Base-by-base conservation (phyloP, 2,113 vertebrate species). In the Ailuropoda melanoleuca region DNA sequence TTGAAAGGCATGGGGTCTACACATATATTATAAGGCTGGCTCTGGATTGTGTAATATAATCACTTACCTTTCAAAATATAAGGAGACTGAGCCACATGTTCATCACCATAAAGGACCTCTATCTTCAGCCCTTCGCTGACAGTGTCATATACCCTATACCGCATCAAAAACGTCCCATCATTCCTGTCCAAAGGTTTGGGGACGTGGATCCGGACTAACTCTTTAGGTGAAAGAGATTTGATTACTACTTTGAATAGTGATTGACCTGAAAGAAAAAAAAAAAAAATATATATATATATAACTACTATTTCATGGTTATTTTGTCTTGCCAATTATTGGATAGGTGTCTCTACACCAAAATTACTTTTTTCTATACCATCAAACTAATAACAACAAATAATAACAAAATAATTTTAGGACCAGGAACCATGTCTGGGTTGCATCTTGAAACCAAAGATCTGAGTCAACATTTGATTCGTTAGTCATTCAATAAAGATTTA, bases 101-200 rank as follows among this genome's bases (percentile, higher is more conserved):
- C 98, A 75, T 99, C 98, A 50, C 94, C 97, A 96, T 99, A 99
- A 70, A 99, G 95, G 74, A 99, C 96, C 26, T 99, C 98, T 55
- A 99, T 98, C 97, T 98, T 99, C 87, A 99, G 98, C 29, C 99
- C 99, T 88, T 96, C 92, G 4, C 21, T 90, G n/a, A 98, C 98
- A 29, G 99, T 99, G 31, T 98, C 99, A 68, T 99, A 99, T 96
- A 99, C 99, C 17, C 99, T 99, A 78, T 99, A 99, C 82, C 99
- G 97, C 93, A 99, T 98, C 75, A 99, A 98, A 98, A 99, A 99
- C 23, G 99, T 99, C 9, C 99, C 99, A 81, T 99, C 99, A 0
- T 99, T 99, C 85, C 99, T 98, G 96, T 99, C 99, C 98, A 99
- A 97, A 55, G 99, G 99, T 0, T 97, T 98, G 17, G 99, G 99